These are phyloP conservation scores for Pteronotus mesoamericanus DNA, from an alignment of 2,797 vertebrate species.

Conservation along the genomic window DNA sequence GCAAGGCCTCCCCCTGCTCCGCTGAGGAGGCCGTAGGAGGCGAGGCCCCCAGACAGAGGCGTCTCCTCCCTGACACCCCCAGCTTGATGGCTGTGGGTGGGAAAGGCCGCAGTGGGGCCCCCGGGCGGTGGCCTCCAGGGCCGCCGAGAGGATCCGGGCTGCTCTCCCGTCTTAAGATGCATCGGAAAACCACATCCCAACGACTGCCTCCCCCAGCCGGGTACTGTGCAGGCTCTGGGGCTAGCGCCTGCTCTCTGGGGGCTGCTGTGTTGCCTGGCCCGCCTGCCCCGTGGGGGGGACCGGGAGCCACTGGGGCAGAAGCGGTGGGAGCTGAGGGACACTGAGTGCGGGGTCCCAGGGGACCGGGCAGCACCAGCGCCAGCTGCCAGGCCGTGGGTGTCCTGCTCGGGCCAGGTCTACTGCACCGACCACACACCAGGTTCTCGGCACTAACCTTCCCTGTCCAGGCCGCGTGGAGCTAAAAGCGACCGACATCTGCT, in stretches of 20 bases:
- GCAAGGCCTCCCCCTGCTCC: fast-evolving
- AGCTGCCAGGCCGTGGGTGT: too few species aligned
- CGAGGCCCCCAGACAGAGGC: too few species aligned
- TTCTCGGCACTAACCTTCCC: fast-evolving
- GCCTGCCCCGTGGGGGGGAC: background rate
- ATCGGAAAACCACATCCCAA: background rate
- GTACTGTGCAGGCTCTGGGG: fast-evolving
- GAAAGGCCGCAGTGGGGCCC: too few species aligned
- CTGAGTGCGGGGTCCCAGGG: fast-evolving
- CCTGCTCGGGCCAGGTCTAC: too few species aligned
- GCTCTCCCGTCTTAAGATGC: background rate
- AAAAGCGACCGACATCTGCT: too few species aligned
- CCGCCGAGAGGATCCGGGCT: too few species aligned
- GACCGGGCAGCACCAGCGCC: fast-evolving
- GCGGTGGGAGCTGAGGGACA: fast-evolving
- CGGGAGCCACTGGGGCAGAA: fast-evolving
- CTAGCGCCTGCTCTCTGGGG: fast-evolving
- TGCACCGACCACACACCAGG: fast-evolving
- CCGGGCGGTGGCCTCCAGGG: fast-evolving
- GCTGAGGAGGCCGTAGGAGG: fast-evolving
- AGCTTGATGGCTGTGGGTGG: too few species aligned
- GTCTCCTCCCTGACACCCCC: too few species aligned
- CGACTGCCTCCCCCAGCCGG: background rate
- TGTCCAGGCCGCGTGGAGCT: fast-evolving
- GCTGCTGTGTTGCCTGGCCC: fast-evolving